Percentiles rank a stretch among this genome's conserved stretches.
Conservation (phyloP, 2,888 invertebrate species). For the Crematogaster levior region DNA sequence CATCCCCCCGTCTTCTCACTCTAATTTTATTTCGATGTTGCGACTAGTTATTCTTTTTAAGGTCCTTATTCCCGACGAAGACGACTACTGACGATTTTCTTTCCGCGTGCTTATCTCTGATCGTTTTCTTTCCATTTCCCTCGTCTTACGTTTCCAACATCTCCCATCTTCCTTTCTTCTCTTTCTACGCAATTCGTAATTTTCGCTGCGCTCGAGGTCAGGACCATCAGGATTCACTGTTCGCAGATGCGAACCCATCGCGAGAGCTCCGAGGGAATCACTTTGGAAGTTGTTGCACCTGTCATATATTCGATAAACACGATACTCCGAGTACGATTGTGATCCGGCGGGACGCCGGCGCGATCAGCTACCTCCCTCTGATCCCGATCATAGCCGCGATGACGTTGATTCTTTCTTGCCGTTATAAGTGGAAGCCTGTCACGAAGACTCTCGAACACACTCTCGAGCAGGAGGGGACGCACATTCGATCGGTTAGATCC, state of each 20-base stretch:
- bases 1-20: slow-evolving; percentile 23
- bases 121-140: background rate
- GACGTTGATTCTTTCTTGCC: slow-evolving; percentile 60
- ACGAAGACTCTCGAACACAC: slow-evolving; percentile 79
- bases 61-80: slow-evolving; percentile 15
- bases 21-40: slow-evolving; percentile 53
- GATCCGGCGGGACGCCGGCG: slow-evolving; percentile 17
- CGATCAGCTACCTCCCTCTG: slow-evolving; percentile 41
- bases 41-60: slow-evolving; percentile 25
- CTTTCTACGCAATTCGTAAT: background rate
- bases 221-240: slow-evolving; percentile 51
- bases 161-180: background rate
- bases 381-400: slow-evolving; percentile 32
- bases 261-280: slow-evolving; percentile 48
- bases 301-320: slow-evolving; percentile 47
- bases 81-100: background rate
- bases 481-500: background rate
- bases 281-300: slow-evolving; percentile 63
- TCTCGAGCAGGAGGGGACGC: slow-evolving; percentile 29
- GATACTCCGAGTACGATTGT: slow-evolving; percentile 30
- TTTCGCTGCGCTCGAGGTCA: slow-evolving; percentile 8
- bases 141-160: background rate
- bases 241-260: slow-evolving; percentile 26
- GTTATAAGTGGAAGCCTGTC: slow-evolving; percentile 83
- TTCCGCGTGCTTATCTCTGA: background rate